These are phyloP conservation scores for Napeogenes inachia DNA, from an alignment of 2,888 invertebrate species.

Conservation along the genomic window DNA sequence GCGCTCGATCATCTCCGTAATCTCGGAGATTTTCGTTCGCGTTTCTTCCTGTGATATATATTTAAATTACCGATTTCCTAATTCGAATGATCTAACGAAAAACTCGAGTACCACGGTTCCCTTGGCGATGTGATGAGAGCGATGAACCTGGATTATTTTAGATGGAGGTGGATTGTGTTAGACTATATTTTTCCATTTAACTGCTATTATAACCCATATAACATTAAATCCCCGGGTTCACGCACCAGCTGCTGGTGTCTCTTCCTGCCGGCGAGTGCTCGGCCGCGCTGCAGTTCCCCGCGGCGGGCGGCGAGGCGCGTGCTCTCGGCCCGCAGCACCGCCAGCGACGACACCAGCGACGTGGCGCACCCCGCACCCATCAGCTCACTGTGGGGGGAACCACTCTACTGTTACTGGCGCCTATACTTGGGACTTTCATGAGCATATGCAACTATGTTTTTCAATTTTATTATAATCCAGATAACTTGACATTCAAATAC, in stretches of 20 bases:
- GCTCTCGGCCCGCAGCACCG: conserved; percentile 37
- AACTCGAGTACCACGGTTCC: no score
- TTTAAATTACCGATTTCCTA: conserved; percentile 8
- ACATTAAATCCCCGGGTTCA: conserved; percentile 13
- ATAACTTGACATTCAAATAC: no score
- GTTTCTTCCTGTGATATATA: conserved; percentile 46
- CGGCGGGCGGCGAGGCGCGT: conserved; percentile 33
- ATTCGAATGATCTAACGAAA: not conserved
- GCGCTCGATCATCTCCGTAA: conserved; percentile 39
- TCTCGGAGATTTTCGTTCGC: conserved; percentile 44
- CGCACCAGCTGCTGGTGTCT: conserved; percentile 20
- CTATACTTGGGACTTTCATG: no score
- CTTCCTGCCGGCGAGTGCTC: conserved; percentile 18
- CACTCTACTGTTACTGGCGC: no score
- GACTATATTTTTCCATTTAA: no score
- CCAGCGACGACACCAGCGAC: conserved; percentile 39
- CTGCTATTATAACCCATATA: not conserved
- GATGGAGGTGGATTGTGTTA: no score
- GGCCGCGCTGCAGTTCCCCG: conserved; percentile 32
- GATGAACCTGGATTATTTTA: no score
- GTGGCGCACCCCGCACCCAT: conserved; percentile 47
- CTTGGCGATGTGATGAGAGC: not conserved
- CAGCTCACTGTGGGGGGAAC: conserved; percentile 44
- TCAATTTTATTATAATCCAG: no score
- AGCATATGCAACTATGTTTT: no score